Base-by-base conservation (phyloP, 1,140 invertebrate genomes). In the Pantala flavescens region DNA sequence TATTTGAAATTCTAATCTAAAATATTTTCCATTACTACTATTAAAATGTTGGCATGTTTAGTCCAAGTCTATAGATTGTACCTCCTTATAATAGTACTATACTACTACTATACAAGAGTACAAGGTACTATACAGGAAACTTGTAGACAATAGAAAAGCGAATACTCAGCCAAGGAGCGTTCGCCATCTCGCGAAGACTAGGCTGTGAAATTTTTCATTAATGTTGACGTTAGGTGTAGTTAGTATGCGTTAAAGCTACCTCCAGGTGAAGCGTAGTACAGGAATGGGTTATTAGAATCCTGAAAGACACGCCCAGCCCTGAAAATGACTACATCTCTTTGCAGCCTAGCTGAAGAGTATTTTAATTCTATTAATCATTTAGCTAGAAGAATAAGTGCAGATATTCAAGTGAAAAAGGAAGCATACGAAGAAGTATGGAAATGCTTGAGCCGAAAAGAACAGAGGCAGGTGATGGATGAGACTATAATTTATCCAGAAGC, bases 401-500 rank as follows among this genome's bases (percentile, higher is more conserved):
- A 92, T 81, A 86, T 92, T 42, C 82, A 84, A 2, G 86, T 89
- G 74, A 88, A 88, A 0, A 89, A 88, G 80, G 86, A 88, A 77
- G 86, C 88, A 3, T 90, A 91, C 76, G 89, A 90, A 82, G 87
- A 87, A 73, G 82, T 89, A 16, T 93, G 90, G 90, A 84, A 87
- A 76, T 85, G 86, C 19, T 79, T 93, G 2, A 87, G 86, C 49
- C 82, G 85, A 70, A 86, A 88, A 71, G 89, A 92, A 82, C 88
- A 90, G 81, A 87, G 89, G 75, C 85, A 92, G 83, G 88, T 91
- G 43, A 84, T 93, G 16, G 88, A 91, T 78, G 90, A 92, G 80
- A 89, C 88, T 0, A 89, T 93, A 74, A 91, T 92, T 55, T 89
- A 90, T 80, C 89, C 90, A 2, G 90, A 91, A 78, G 86, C 89